These are phyloP conservation scores for Syngnathus typhle DNA, from an alignment of 2,113 vertebrate species.

Conservation along the genomic window DNA sequence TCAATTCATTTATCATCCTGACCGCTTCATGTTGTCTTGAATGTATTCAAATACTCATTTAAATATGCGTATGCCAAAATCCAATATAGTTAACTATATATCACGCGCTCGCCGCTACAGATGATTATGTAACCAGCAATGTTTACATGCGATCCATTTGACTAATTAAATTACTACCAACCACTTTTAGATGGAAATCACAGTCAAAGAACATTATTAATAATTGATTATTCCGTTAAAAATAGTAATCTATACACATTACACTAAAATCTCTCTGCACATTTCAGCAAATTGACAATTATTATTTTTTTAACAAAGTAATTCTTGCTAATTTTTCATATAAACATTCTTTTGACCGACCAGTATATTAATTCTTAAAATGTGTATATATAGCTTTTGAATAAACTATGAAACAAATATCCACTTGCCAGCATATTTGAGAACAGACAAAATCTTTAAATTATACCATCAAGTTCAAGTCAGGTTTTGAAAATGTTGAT, in stretches of 20 bases:
- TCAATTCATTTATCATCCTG: conserved; percentile 52
- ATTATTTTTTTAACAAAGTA: neutral
- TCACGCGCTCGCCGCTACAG: neutral
- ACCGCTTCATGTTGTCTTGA: conserved; percentile 41
- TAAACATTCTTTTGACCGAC: neutral
- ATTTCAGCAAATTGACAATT: neutral
- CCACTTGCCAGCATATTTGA: too few species aligned
- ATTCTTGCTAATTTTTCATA: neutral
- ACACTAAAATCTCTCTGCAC: neutral
- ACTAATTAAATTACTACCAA: neutral
- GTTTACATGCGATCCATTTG: neutral
- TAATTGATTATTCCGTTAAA: neutral
- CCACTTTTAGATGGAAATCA: neutral
- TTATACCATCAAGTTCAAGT: neutral
- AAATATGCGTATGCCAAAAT: conserved; percentile 45
- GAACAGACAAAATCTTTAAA: too few species aligned
- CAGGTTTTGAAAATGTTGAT: neutral
- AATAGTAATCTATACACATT: neutral
- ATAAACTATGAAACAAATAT: too few species aligned
- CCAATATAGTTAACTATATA: conserved; percentile 13
- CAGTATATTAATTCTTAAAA: too few species aligned
- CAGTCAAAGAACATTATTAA: neutral
- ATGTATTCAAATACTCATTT: conserved; percentile 66
- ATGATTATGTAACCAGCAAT: neutral
- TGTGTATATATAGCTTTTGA: too few species aligned